A percentile compares a stretch with the other conserved stretches of the same genome.
phyloP scores from a whole-genome alignment of 2,888 invertebrate species.

The Meghimatium bilineatum region DNA sequence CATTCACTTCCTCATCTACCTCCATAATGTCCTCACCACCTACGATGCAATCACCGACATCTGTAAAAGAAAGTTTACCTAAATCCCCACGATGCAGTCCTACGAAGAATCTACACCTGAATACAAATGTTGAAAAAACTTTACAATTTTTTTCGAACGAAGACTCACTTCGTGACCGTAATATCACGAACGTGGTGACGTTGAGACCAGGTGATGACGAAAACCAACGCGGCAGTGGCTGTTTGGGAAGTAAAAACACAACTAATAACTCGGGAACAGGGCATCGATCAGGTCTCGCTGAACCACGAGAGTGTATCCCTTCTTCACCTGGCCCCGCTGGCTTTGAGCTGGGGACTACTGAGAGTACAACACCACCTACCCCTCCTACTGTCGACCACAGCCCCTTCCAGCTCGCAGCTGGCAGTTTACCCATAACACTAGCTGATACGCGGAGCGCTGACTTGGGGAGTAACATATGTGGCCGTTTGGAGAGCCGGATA shows the following conservation, averaged over 20 bases:
- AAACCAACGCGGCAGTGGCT: not conserved
- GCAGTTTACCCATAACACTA: not conserved
- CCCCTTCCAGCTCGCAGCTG: constrained; percentile 20
- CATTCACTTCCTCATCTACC: too few relatives aligned
- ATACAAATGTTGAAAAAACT: not conserved
- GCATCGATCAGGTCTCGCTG: constrained; percentile 10
- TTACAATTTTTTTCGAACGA: not conserved
- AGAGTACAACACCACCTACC: not conserved
- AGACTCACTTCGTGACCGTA: not conserved
- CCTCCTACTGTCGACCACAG: not conserved
- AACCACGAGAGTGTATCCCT: not conserved
- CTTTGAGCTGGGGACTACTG: not conserved
- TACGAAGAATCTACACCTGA: not conserved
- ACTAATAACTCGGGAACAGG: not conserved
- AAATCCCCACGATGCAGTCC: too few relatives aligned
- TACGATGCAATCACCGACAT: not conserved
- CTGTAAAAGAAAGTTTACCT: not conserved
- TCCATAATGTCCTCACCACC: not conserved
- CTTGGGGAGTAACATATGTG: not conserved
- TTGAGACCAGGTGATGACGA: not conserved
- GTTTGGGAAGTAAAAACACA: not conserved
- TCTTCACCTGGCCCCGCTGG: not conserved
- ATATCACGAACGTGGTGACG: not conserved
- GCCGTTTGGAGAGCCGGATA: not conserved
- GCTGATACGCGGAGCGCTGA: not conserved